Percentiles rank a stretch among this genome's conserved stretches.
Conservation (phyloP, 2,888 invertebrate genomes). For the Myopa tessellatipennis region DNA sequence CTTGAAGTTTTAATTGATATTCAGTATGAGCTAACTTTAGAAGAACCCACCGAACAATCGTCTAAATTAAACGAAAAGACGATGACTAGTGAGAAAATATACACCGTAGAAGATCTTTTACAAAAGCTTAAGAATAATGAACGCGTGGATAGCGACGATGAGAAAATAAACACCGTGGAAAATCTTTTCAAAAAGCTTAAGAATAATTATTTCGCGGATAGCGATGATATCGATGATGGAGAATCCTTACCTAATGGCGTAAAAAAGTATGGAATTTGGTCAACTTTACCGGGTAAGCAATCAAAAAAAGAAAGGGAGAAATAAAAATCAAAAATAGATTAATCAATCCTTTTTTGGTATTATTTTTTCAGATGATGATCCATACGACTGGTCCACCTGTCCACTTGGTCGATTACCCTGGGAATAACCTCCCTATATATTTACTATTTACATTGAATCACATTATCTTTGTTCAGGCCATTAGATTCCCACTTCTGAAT, state of each 20-base stretch:
- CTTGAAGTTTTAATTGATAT: constrained; percentile 52
- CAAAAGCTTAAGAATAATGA: constrained; percentile 39
- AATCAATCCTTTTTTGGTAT: not conserved
- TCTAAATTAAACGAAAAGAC: not conserved
- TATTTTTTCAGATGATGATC: constrained; percentile 50
- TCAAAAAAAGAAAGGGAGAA: not conserved
- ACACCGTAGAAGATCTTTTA: constrained; percentile 49
- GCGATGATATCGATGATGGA: constrained; percentile 8
- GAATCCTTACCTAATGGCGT: constrained; percentile 30
- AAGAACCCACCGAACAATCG: not conserved
- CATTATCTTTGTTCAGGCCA: too few species aligned
- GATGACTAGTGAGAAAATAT: constrained; percentile 42
- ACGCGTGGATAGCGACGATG: constrained; percentile 37
- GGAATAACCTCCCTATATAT: constrained; percentile 46
- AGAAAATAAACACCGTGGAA: constrained; percentile 46
- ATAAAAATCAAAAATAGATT: not conserved
- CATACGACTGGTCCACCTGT: constrained; percentile 58
- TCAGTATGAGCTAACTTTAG: constrained; percentile 40
- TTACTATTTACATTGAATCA: too few species aligned
- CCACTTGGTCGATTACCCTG: constrained; percentile 63
- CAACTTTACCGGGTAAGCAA: constrained; percentile 53
- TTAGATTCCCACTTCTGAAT: too few species aligned
- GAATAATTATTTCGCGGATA: constrained; percentile 39
- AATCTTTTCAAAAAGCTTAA: constrained; percentile 47
- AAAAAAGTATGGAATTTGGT: constrained; percentile 59